These are phyloP conservation scores for Octomys mimax DNA, from an alignment of 2,797 vertebrate genomes.

Conservation along the genomic window DNA sequence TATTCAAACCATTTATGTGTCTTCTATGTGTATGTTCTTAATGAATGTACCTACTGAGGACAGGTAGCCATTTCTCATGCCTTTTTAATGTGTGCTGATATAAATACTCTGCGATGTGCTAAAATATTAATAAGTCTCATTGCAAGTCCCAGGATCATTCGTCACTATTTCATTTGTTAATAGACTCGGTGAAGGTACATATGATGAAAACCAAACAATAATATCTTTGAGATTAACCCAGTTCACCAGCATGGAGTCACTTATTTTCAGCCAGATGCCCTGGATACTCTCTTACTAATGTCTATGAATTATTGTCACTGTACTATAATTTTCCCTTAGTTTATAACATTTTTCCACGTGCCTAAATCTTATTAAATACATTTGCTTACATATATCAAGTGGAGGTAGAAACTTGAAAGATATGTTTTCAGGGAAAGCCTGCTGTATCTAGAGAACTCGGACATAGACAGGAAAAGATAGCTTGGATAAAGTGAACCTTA, in stretches of 20 bases:
- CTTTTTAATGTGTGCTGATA: conserved; percentile 79
- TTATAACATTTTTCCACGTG: conserved; percentile 16
- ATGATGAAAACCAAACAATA: conserved; percentile 27
- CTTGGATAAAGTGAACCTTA: neutral
- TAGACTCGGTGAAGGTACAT: conserved; percentile 52
- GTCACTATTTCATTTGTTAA: conserved; percentile 77
- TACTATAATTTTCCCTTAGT: conserved; percentile 23
- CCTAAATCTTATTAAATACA: conserved; percentile 39
- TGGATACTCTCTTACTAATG: neutral
- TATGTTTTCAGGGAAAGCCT: neutral
- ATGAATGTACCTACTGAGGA: conserved; percentile 8
- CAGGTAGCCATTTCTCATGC: conserved; percentile 71
- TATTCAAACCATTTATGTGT: conserved; percentile 62
- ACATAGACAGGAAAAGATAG: neutral
- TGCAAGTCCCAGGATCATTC: conserved; percentile 64
- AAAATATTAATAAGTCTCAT: conserved; percentile 79
- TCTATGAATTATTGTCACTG: neutral
- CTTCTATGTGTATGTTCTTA: conserved; percentile 41
- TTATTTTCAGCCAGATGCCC: conserved; percentile 43
- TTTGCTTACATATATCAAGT: conserved; percentile 51
- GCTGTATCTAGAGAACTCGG: neutral
- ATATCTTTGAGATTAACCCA: conserved; percentile 62
- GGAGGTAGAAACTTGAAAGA: conserved; percentile 35
- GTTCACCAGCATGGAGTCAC: neutral
- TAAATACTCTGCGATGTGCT: conserved; percentile 72